These are phyloP conservation scores for Helleia helle DNA, from an alignment of 2,888 invertebrate genomes.

Conservation along the genomic window DNA sequence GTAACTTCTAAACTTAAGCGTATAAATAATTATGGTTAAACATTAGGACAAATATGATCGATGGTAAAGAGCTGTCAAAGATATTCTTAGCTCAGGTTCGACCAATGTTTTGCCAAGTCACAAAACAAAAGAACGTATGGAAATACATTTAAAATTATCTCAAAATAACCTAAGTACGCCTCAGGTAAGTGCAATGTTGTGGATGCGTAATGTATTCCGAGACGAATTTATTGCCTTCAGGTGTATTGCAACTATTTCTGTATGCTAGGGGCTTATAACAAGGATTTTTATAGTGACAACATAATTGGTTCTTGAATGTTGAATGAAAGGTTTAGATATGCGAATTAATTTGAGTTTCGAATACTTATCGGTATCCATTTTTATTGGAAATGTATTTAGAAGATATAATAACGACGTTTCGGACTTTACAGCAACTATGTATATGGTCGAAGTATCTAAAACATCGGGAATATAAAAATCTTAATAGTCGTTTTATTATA, in stretches of 20 bases:
- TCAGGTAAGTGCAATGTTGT: constrained; percentile 14
- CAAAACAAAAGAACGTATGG: constrained; percentile 4
- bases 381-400: too few relatives aligned
- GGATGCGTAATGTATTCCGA: constrained; percentile 17
- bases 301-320: not conserved
- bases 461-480: too few relatives aligned
- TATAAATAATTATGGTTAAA: too few relatives aligned
- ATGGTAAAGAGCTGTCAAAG: constrained; percentile 12
- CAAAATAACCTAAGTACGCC: not conserved
- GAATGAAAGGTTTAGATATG: too few relatives aligned
- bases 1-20: too few relatives aligned
- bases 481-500: too few relatives aligned
- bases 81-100: not conserved
- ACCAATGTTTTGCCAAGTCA: not conserved
- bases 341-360: too few relatives aligned
- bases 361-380: too few relatives aligned
- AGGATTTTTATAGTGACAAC: constrained; percentile 5
- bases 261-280: not conserved
- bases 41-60: not conserved
- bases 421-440: too few relatives aligned
- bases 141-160: constrained; percentile 6
- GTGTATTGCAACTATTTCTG: constrained; percentile 11
- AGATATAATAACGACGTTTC: too few relatives aligned
- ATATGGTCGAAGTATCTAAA: too few relatives aligned
- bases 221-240: constrained; percentile 21